phyloP scores from a whole-genome alignment of 2,888 invertebrate species.

The Callosobruchus maculatus region DNA sequence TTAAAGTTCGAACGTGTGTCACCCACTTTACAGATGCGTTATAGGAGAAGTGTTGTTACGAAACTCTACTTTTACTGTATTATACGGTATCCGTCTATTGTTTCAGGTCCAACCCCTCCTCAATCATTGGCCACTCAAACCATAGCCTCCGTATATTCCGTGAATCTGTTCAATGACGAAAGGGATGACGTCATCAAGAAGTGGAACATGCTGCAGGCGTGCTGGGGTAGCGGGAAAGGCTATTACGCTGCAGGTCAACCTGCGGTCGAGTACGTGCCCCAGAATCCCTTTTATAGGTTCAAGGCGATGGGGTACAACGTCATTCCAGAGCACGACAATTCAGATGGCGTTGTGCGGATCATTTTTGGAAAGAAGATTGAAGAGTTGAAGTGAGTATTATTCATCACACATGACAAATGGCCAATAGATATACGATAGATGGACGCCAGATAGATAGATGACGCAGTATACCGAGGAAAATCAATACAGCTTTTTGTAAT shows the following conservation, averaged over 20 bases:
- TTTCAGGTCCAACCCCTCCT: conserved; percentile 19
- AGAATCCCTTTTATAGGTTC: conserved; percentile 89
- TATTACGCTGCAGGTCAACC: conserved; percentile 75
- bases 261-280: conserved; percentile 78
- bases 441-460: no score
- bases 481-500: no score
- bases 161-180: conserved; percentile 88
- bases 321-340: conserved; percentile 81
- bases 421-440: no score
- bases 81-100: no score
- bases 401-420: no score
- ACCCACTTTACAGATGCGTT: no score
- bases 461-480: no score
- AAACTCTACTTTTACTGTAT: neutral
- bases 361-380: conserved; percentile 77
- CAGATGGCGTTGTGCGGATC: conserved; percentile 86
- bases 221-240: conserved; percentile 82
- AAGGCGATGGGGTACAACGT: conserved; percentile 93
- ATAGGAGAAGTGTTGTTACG: no score
- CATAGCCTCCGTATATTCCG: conserved; percentile 50
- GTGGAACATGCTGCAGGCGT: conserved; percentile 92
- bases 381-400: conserved; percentile 65
- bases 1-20: no score
- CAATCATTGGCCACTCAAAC: conserved; percentile 33
- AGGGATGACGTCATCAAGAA: conserved; percentile 88